Evolutionary conservation across 2,113 vertebrate genomes (phyloP), one percentile per base, ranked within the genome.

Genomic region (Sinocyclocheilus anophthalmus): DNA sequence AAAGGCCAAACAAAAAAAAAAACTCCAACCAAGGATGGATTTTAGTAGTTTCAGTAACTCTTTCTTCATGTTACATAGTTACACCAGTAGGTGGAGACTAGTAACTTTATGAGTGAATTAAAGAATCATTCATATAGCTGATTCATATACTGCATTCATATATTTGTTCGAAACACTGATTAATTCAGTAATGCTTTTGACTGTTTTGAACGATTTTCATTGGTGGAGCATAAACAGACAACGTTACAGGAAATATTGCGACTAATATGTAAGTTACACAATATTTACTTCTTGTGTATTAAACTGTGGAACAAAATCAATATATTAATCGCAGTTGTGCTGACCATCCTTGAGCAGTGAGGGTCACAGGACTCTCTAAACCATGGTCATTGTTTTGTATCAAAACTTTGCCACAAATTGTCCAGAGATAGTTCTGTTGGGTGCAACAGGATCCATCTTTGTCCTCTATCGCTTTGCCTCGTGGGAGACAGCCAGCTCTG

Each of bases 401-500:
- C 4, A 16, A 48, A 18, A 26, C 63, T 82, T 50, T 13, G 3
- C 53, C 24, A 33, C 42, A 30, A 26, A 50, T 69, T 22, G 30
- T 48, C 16, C 7, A 50, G 63, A 14, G 42, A 53, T n/a, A 69
- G 9, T 14, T 70, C 6, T 53, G 14, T 53, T 33, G 5, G 11
- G 45, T 82, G 63, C 63, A 82, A 37, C 45, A 50, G 65, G 65
- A 82, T 53, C 45, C 63, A 42, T 67, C 57, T 57, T 81, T 84
- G 69, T 80, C 77, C 86, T 9, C 59, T 50, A 26, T 37, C 30
- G 48, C 55, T 77, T 55, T 48, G 75, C 12, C 63, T 75, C 57
- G 0, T 76, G 79, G 81, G 55, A 65, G 70, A 75, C 77, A 70
- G 53, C 55, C 77, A 72, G 79, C 67, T 76, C 55, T 82, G 81